phyloP scores from a whole-genome alignment of 2,113 vertebrate genomes.

The Alces alces region DNA sequence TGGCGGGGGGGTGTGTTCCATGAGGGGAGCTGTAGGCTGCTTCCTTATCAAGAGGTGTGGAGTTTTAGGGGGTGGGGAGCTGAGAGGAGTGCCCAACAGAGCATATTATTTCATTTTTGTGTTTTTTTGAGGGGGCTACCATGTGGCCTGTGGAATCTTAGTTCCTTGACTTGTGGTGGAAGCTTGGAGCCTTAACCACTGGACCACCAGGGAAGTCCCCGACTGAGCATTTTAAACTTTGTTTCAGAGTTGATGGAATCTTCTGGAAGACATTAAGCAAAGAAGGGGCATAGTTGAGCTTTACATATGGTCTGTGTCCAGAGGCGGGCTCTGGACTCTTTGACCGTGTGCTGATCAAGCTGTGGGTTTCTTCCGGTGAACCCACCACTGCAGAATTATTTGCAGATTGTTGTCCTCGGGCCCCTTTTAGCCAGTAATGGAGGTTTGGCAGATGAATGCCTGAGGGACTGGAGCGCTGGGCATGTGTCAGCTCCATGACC shows the following conservation, averaged over 20 bases:
- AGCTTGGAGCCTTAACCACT: background rate
- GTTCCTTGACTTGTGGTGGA: background rate
- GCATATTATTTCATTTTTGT: background rate
- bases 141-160: background rate
- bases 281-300: background rate
- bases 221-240: background rate
- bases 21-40: background rate
- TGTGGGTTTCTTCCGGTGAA: background rate
- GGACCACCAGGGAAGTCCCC: background rate
- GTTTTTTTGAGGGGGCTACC: background rate
- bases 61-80: background rate
- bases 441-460: background rate
- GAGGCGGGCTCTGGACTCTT: background rate
- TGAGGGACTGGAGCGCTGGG: background rate
- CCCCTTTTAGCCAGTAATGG: background rate
- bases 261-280: background rate
- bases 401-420: background rate
- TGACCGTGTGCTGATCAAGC: background rate
- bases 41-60: background rate
- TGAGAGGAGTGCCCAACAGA: background rate
- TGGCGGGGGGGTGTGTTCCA: rapidly evolving
- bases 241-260: background rate
- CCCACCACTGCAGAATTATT: background rate
- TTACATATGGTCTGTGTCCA: background rate
- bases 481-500: background rate